Conservation (phyloP, 2,888 invertebrate species). For the Thumatha senex region DNA sequence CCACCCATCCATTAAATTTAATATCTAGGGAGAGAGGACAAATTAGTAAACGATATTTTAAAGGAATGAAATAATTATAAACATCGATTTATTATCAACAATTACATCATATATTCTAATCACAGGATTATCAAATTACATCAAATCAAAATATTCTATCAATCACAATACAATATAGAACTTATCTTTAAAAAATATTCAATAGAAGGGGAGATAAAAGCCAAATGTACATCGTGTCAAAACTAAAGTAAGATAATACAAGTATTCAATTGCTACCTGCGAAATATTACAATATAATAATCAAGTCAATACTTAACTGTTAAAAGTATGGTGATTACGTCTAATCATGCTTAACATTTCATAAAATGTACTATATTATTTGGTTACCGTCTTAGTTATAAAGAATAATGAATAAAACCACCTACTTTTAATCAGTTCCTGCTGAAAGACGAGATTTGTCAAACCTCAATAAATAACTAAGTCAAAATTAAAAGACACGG, state of each 20-base stretch:
- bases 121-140: conserved; percentile 68
- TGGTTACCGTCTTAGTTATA: background rate
- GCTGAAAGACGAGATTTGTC: conserved; percentile 40
- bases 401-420: conserved; percentile 12
- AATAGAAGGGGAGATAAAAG: conserved; percentile 38
- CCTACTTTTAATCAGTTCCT: conserved; percentile 16
- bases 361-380: background rate
- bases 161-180: conserved; percentile 45
- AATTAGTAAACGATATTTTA: background rate
- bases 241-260: conserved; percentile 14
- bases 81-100: conserved; percentile 68
- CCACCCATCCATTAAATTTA: too few relatives aligned
- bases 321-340: conserved; percentile 20
- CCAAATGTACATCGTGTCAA: conserved; percentile 13
- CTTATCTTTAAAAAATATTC: conserved; percentile 38
- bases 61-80: conserved; percentile 34
- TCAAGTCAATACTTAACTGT: conserved; percentile 17
- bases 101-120: conserved; percentile 63
- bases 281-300: conserved; percentile 28
- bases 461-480: conserved; percentile 44
- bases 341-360: background rate
- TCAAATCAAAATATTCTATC: conserved; percentile 48
- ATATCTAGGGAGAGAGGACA: too few relatives aligned
- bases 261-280: conserved; percentile 22
- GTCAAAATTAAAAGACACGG: conserved; percentile 16